Percentiles rank a stretch among this genome's conserved stretches.
phyloP scores from a whole-genome alignment of 53 echinoderm and acorn worm species.

The Astropecten irregularis region DNA sequence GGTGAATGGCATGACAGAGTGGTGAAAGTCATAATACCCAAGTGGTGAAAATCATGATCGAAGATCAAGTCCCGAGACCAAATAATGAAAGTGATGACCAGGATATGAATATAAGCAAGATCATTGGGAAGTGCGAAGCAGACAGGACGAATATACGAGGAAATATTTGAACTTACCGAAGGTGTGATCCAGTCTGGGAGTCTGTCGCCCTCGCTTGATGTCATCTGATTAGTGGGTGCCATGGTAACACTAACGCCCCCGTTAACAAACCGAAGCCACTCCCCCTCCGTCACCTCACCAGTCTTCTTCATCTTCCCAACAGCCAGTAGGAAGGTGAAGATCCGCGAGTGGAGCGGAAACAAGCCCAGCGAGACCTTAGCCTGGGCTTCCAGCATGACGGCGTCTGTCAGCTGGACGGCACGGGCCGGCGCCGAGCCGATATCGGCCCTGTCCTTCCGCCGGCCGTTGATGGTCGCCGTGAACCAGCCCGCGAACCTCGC shows the following conservation, averaged over 20 bases:
- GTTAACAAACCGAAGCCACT: conserved; percentile 86
- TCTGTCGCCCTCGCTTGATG: not conserved
- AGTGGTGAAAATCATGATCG: no score
- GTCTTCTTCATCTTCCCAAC: conserved; percentile 72
- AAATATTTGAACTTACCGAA: conserved; percentile 52
- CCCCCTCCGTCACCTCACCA: conserved; percentile 59
- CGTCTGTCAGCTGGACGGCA: conserved; percentile 81
- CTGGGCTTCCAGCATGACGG: conserved; percentile 70
- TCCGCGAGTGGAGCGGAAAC: conserved; percentile 71
- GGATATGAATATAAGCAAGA: no score
- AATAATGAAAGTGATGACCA: no score
- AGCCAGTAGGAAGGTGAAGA: conserved; percentile 88
- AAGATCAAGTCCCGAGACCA: no score
- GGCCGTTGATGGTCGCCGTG: conserved; percentile 50
- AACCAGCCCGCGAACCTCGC: conserved; percentile 65
- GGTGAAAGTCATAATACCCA: no score
- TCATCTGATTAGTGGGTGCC: not conserved
- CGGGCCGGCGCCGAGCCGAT: conserved; percentile 79
- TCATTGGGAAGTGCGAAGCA: no score
- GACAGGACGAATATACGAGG: no score
- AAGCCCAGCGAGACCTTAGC: conserved; percentile 44
- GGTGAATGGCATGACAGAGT: no score
- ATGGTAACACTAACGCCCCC: conserved; percentile 43
- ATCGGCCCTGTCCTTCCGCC: conserved; percentile 79
- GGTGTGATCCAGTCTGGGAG: conserved; percentile 77